Evolutionary conservation across 2,113 vertebrate species (phyloP).

Genomic region (Nerophis lumbriciformis): DNA sequence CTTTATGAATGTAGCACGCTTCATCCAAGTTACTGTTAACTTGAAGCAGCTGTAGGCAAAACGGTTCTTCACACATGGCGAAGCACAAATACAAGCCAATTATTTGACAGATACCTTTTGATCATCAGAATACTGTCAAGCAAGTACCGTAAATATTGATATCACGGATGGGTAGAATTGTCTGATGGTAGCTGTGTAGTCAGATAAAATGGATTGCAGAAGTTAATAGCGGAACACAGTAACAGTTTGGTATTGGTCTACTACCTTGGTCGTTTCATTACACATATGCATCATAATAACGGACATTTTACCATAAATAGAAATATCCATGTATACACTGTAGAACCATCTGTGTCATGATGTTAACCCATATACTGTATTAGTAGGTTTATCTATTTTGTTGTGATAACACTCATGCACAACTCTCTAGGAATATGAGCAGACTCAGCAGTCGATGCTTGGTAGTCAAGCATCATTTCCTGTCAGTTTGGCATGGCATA

Average conservation of each 20-base stretch:
- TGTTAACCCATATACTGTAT: background rate
- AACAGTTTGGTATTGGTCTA: background rate
- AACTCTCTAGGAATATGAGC: constrained; percentile 19
- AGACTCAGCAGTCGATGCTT: background rate
- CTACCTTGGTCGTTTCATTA: background rate
- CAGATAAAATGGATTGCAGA: background rate
- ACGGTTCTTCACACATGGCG: constrained; percentile 10
- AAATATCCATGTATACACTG: no score
- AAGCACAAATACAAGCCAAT: constrained; percentile 24
- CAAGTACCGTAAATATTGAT: constrained; percentile 8
- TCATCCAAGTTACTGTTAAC: constrained; percentile 51
- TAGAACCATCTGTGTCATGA: background rate
- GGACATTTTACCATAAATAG: no score
- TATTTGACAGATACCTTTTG: constrained; percentile 22
- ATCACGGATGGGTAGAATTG: constrained; percentile 3
- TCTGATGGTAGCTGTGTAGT: background rate
- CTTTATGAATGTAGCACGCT: constrained; percentile 47
- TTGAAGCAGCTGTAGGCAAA: constrained; percentile 63
- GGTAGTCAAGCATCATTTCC: constrained; percentile 4
- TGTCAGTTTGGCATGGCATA: background rate
- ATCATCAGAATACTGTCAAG: constrained; percentile 28
- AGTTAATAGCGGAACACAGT: constrained; percentile 2
- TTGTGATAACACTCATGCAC: constrained; percentile 2
- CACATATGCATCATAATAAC: no score
- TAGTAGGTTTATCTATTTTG: no score